phyloP scores from a whole-genome alignment of 1,140 invertebrate genomes.

The Drosophila suzukii region DNA sequence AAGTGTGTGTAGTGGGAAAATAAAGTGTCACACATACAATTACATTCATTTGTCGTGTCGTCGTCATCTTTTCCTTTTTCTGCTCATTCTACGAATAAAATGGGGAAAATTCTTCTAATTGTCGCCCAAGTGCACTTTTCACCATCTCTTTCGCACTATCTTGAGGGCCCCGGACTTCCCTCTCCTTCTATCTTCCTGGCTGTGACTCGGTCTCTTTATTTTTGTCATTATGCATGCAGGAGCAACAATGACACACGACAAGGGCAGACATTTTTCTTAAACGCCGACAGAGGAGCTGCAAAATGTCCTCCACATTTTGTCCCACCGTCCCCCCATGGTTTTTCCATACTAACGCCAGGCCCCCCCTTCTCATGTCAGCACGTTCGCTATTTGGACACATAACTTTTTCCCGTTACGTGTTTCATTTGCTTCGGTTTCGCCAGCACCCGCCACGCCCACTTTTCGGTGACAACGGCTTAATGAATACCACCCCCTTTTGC shows the following conservation, averaged over 20 bases:
- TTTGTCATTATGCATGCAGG: conserved; percentile 73
- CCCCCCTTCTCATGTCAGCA: conserved; percentile 15
- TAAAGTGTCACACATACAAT: conserved; percentile 74
- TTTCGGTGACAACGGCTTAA: conserved; percentile 30
- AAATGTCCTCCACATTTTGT: not conserved
- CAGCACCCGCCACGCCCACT: not conserved
- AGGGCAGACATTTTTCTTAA: conserved; percentile 70
- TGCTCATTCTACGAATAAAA: conserved; percentile 32
- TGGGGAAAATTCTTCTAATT: conserved; percentile 72
- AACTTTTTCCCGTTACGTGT: conserved; percentile 67
- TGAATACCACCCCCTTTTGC: conserved; percentile 1
- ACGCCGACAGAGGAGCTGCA: conserved; percentile 24
- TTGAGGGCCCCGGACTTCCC: too few relatives aligned
- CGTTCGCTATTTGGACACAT: conserved; percentile 66
- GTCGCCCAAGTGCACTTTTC: conserved; percentile 67
- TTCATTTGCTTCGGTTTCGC: conserved; percentile 50
- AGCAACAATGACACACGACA: conserved; percentile 66
- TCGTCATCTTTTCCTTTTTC: not conserved
- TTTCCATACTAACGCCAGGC: not conserved
- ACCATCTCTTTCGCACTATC: not conserved
- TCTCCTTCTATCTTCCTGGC: not conserved
- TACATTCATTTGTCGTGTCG: conserved; percentile 66
- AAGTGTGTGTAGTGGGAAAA: conserved; percentile 24
- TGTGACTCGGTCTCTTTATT: conserved; percentile 10
- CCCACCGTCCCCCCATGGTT: too few relatives aligned